phyloP scores from a whole-genome alignment of 2,797 vertebrate species.

The Artibeus jamaicensis region DNA sequence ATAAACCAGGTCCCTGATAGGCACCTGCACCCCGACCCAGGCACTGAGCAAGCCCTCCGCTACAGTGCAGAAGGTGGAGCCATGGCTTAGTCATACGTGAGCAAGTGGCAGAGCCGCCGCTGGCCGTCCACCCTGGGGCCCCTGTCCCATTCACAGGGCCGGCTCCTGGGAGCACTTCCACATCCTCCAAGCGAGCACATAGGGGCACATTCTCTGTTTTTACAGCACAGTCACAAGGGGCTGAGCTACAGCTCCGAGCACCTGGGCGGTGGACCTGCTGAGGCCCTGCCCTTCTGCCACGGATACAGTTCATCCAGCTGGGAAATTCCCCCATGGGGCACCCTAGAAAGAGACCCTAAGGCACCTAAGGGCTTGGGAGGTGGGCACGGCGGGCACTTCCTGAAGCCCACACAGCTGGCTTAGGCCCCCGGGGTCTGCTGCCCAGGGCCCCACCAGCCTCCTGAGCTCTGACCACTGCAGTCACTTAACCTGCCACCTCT shows the following conservation, averaged over 20 bases:
- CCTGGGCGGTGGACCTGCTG: not conserved
- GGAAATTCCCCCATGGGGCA: not conserved
- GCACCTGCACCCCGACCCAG: not conserved
- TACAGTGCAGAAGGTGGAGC: not conserved
- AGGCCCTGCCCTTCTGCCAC: not conserved
- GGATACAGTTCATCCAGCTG: not conserved
- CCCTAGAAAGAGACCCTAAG: not conserved
- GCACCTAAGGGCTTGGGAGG: not conserved
- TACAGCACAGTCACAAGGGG: not conserved
- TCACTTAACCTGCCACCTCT: constrained; percentile 57
- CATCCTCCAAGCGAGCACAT: not conserved
- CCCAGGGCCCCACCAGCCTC: not conserved
- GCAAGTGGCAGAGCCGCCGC: not conserved
- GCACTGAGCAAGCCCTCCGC: not conserved
- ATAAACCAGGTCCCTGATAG: not conserved
- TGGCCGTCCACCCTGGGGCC: not conserved
- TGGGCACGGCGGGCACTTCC: not conserved
- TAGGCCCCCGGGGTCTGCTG: not conserved
- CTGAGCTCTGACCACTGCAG: constrained; percentile 52
- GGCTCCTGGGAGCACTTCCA: not conserved
- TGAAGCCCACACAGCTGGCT: not conserved
- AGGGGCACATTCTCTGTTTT: not conserved
- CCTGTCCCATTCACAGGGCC: not conserved
- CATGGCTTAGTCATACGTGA: not conserved
- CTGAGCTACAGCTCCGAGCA: not conserved